These are phyloP conservation scores for Sinotaia quadrata DNA, from an alignment of 2,888 invertebrate genomes.

Conservation along the genomic window DNA sequence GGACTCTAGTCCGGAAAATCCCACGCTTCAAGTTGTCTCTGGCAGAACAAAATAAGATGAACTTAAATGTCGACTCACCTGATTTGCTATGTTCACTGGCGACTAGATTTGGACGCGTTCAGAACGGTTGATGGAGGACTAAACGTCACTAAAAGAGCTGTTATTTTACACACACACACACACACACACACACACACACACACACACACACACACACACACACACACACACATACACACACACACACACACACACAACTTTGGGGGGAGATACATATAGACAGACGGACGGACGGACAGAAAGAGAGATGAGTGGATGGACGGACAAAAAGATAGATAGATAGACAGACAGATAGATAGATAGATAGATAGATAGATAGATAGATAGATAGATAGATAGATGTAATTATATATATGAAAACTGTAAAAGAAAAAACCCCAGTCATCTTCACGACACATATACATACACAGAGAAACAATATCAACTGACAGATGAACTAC, in stretches of 20 bases:
- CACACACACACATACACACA: not conserved
- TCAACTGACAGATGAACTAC: not conserved
- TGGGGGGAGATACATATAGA: not conserved
- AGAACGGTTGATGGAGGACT: too few species aligned
- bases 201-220: not conserved
- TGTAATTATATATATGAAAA: not conserved
- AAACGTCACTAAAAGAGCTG: not conserved
- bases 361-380: constrained; percentile 5
- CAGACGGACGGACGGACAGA: not conserved
- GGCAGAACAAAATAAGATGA: not conserved
- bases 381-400: too few species aligned
- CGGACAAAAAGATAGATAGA: not conserved
- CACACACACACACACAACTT: not conserved
- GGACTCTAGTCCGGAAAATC: too few species aligned
- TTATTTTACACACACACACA: not conserved
- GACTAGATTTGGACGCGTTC: too few species aligned
- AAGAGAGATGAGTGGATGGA: not conserved
- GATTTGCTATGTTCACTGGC: not conserved
- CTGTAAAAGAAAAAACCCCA: not conserved
- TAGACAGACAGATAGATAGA: too few species aligned
- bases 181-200: not conserved
- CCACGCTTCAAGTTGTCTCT: too few species aligned
- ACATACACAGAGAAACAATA: not conserved
- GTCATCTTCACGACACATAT: not conserved
- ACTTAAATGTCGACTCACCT: not conserved